Percentiles rank a stretch among this genome's conserved stretches.
These are phyloP conservation scores for Andrena camellia DNA, from an alignment of 2,888 invertebrate species.

Conservation along the genomic window DNA sequence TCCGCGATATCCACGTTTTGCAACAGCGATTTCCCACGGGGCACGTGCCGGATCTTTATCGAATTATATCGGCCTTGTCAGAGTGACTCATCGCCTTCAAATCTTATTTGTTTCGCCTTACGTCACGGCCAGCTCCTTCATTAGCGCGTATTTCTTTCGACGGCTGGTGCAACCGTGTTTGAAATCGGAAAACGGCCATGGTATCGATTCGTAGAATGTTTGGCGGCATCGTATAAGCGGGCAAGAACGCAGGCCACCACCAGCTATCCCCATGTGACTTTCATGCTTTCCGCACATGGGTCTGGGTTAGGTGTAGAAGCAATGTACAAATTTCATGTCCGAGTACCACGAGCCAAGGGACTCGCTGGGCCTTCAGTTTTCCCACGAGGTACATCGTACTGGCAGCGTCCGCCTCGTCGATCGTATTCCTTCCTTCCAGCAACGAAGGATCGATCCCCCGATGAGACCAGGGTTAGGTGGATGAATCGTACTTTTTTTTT, in stretches of 20 bases:
- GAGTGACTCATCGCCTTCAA: constrained; percentile 69
- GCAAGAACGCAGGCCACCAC: not conserved
- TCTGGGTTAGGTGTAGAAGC: not conserved
- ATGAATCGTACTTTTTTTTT: constrained; percentile 17
- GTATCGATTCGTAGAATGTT: constrained; percentile 36
- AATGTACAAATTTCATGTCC: constrained; percentile 13
- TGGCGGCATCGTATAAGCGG: not conserved
- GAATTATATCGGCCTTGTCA: constrained; percentile 60
- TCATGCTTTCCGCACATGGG: constrained; percentile 74
- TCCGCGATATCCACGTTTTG: not conserved
- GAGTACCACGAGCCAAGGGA: not conserved
- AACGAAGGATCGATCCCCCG: not conserved
- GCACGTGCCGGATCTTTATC: constrained; percentile 39
- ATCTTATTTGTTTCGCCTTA: constrained; percentile 61
- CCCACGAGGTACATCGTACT: not conserved
- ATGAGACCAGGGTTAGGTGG: constrained; percentile 23
- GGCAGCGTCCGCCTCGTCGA: not conserved
- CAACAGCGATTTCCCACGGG: not conserved
- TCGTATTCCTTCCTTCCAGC: not conserved
- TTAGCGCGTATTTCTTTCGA: not conserved
- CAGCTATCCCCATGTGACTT: constrained; percentile 74
- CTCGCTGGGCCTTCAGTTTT: not conserved
- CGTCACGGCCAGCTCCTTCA: constrained; percentile 45
- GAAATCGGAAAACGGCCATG: not conserved
- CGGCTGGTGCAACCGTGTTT: no score